Evolutionary conservation across 2,888 invertebrate species (phyloP).

Genomic region (Temnothorax ravouxi): DNA sequence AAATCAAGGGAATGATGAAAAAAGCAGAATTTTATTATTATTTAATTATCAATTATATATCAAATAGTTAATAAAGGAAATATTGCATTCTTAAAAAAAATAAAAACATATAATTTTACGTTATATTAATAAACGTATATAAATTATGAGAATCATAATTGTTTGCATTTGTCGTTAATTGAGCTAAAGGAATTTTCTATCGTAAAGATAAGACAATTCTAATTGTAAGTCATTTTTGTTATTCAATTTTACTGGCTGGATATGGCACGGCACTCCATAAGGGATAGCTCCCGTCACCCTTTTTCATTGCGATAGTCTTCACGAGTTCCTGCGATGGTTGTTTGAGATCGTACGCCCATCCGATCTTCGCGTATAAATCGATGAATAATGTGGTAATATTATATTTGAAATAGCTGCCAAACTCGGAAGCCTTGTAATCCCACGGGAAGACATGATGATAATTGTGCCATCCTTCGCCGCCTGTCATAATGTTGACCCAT

Average conservation of each 20-base stretch:
- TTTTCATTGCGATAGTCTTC: slow-evolving; percentile 87
- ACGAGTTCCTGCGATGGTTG: slow-evolving; percentile 88
- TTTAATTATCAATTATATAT: too few species aligned
- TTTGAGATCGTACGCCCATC: slow-evolving; percentile 92
- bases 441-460: slow-evolving; percentile 97
- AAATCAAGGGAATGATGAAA: too few species aligned
- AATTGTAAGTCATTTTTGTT: background rate
- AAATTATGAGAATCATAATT: background rate
- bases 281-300: slow-evolving; percentile 86
- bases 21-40: too few species aligned
- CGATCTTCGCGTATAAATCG: slow-evolving; percentile 90
- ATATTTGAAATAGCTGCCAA: slow-evolving; percentile 83
- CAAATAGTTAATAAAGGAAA: too few species aligned
- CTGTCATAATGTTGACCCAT: slow-evolving; percentile 78
- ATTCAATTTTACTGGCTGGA: background rate
- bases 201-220: background rate
- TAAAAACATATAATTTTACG: too few species aligned
- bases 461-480: slow-evolving; percentile 88
- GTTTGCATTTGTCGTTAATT: background rate
- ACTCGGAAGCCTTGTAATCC: slow-evolving; percentile 94
- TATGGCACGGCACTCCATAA: background rate
- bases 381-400: slow-evolving; percentile 87
- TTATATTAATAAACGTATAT: background rate
- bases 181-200: too few species aligned
- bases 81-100: too few species aligned